Percentiles rank a stretch among this genome's conserved stretches.
These are phyloP conservation scores for Hippopotamus amphibius DNA, from an alignment of 2,113 vertebrate genomes.

Conservation along the genomic window DNA sequence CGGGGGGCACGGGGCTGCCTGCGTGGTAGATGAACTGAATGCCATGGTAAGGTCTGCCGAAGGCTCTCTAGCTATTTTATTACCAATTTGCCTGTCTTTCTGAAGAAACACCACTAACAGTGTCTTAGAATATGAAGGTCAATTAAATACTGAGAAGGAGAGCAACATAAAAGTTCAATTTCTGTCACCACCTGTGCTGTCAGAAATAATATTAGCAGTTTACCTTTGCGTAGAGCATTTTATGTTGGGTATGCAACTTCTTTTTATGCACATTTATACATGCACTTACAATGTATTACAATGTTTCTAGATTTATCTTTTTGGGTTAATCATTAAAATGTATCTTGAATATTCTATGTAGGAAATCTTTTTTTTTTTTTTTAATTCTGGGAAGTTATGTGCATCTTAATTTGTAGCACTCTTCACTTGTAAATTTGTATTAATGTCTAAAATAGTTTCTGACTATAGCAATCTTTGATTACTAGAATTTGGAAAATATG, in stretches of 20 bases:
- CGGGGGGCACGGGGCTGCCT: background rate
- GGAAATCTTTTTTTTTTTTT: background rate
- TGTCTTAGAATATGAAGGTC: background rate
- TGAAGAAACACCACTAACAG: background rate
- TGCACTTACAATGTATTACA: background rate
- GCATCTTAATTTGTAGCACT: background rate
- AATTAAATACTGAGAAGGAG: background rate
- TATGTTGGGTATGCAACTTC: background rate
- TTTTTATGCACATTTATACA: background rate
- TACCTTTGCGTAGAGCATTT: background rate
- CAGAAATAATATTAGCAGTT: background rate
- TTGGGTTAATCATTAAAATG: background rate
- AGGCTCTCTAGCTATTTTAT: background rate
- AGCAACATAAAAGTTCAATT: background rate
- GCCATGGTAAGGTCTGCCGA: background rate
- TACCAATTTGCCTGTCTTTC: background rate
- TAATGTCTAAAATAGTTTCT: constrained; percentile 9
- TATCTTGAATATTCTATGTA: background rate
- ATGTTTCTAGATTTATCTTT: background rate
- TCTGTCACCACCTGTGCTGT: background rate
- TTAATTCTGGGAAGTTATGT: background rate
- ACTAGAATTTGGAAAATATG: background rate
- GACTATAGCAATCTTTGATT: background rate
- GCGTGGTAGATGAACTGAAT: background rate
- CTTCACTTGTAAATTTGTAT: background rate